Conservation (phyloP, 2,113 vertebrate genomes). For the Pelvicachromis taeniatus region DNA sequence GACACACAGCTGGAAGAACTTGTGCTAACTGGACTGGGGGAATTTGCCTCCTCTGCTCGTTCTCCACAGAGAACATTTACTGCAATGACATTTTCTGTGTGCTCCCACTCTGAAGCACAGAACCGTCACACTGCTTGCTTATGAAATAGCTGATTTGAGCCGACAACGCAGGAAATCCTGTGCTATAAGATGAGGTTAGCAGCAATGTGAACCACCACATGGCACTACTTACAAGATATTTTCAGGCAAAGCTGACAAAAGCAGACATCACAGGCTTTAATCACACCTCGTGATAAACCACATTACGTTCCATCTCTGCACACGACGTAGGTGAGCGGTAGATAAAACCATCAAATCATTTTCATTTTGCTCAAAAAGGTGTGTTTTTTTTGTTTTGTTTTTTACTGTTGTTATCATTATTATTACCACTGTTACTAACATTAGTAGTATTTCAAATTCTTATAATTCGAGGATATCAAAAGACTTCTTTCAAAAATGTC, state of each 20-base stretch:
- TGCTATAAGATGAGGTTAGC: background rate
- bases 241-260: background rate
- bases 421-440: background rate
- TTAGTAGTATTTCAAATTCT: background rate
- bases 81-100: background rate
- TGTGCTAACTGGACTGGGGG: background rate
- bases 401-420: background rate
- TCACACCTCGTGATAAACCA: background rate
- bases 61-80: background rate
- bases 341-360: background rate
- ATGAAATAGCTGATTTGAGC: background rate
- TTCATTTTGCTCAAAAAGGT: background rate
- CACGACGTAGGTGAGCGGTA: background rate
- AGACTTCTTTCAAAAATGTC: background rate
- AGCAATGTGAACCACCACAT: background rate
- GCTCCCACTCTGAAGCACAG: background rate
- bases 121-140: background rate
- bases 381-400: background rate
- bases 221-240: background rate
- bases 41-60: background rate
- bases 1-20: background rate
- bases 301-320: fast-evolving
- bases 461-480: background rate
- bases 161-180: background rate
- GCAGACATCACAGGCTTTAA: background rate